These are phyloP conservation scores for Eudemis profundana DNA, from an alignment of 2,888 invertebrate species.

Conservation along the genomic window DNA sequence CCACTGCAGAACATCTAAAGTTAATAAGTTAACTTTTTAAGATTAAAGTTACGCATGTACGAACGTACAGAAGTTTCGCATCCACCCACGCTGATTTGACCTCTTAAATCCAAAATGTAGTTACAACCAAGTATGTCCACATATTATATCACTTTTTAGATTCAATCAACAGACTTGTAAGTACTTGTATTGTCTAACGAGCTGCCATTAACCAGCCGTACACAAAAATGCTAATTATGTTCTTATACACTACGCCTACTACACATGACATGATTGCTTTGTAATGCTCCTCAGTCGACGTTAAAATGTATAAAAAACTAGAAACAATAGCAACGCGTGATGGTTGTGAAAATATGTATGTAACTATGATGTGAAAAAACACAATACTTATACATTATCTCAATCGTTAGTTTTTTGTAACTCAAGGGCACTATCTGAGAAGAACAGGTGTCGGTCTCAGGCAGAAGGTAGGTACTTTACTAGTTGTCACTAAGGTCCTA, in stretches of 20 bases:
- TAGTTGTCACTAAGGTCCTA: too few species aligned
- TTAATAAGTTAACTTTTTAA: not conserved
- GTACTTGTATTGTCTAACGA: not conserved
- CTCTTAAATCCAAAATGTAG: not conserved
- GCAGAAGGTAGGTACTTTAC: too few species aligned
- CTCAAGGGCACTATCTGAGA: too few species aligned
- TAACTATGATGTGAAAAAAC: not conserved
- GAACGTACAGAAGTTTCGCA: not conserved
- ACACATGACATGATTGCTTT: not conserved
- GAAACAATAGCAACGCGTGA: not conserved
- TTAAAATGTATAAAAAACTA: not conserved
- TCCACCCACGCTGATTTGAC: not conserved
- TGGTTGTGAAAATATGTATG: not conserved
- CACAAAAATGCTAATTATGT: conserved; percentile 33
- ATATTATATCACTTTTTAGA: not conserved
- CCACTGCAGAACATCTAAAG: too few species aligned
- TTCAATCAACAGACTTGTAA: not conserved
- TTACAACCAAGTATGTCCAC: not conserved
- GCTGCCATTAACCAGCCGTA: not conserved
- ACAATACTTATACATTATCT: too few species aligned
- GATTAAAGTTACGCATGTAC: not conserved
- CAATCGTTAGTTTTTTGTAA: too few species aligned
- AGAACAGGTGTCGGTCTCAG: too few species aligned
- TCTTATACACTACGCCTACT: conserved; percentile 18
- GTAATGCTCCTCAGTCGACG: not conserved